phyloP scores from a whole-genome alignment of 2,888 invertebrate species.

The Eristalis arbustorum region DNA sequence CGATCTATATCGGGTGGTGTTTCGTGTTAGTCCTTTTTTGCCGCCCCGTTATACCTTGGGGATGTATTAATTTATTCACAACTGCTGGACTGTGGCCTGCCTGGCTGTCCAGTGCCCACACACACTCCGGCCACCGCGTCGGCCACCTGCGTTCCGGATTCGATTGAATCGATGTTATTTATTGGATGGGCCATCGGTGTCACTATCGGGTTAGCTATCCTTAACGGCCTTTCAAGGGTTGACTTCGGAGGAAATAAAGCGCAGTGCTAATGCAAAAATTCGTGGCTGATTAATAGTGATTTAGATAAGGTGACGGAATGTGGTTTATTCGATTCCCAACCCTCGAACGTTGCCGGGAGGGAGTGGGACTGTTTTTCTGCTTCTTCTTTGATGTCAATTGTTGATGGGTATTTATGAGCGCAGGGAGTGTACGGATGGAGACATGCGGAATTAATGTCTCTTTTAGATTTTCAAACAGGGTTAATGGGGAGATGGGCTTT shows the following conservation, averaged over 20 bases:
- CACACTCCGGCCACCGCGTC: neutral
- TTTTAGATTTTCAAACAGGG: neutral
- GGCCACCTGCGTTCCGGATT: constrained; percentile 20
- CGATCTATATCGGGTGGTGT: constrained; percentile 44
- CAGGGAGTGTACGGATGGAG: neutral
- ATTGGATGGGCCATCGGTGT: constrained; percentile 65
- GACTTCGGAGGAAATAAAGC: constrained; percentile 61
- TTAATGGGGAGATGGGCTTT: neutral
- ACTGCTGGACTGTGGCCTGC: constrained; percentile 2
- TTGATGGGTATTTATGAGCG: neutral
- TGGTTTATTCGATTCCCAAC: constrained; percentile 41
- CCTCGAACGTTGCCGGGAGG: neutral
- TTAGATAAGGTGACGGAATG: constrained; percentile 62
- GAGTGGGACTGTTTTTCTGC: neutral
- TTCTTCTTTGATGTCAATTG: neutral
- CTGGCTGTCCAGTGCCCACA: neutral
- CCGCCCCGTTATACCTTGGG: neutral
- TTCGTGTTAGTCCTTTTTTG: constrained; percentile 26
- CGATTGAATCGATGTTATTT: constrained; percentile 63
- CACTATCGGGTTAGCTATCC: constrained; percentile 42
- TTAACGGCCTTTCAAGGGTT: constrained; percentile 34
- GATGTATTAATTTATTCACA: constrained; percentile 67
- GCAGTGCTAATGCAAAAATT: constrained; percentile 55
- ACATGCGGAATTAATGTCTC: neutral
- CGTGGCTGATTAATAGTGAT: constrained; percentile 57